Conservation (phyloP, 2,888 invertebrate genomes). For the Stegophylla sp. region DNA sequence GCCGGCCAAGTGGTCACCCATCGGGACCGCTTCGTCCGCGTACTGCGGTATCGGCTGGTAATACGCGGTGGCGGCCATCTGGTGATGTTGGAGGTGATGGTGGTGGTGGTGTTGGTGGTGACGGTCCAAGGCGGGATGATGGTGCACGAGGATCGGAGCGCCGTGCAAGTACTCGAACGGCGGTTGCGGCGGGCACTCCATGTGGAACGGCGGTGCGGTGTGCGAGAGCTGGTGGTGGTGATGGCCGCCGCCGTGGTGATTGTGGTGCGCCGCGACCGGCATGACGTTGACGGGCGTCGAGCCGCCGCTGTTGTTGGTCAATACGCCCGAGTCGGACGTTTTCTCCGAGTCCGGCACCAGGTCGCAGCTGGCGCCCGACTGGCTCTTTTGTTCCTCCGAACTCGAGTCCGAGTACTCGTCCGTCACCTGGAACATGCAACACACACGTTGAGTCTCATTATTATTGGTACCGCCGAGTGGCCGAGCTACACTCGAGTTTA, state of each 20-base stretch:
- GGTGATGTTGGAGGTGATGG: background rate
- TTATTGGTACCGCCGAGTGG: too few relatives aligned
- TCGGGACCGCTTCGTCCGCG: background rate
- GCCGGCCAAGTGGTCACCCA: background rate
- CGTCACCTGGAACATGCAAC: slow-evolving; percentile 61
- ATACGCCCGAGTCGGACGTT: slow-evolving; percentile 62
- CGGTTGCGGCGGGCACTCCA: slow-evolving; percentile 38
- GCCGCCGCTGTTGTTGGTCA: slow-evolving; percentile 61
- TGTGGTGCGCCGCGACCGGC: background rate
- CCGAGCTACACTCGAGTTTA: too few relatives aligned
- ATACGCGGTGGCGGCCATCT: background rate
- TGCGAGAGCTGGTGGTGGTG: slow-evolving; percentile 6
- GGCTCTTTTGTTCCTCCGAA: slow-evolving; percentile 61
- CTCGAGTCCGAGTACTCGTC: slow-evolving; percentile 63
- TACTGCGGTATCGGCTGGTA: slow-evolving; percentile 49
- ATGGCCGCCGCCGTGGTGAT: too few relatives aligned
- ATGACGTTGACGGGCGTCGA: slow-evolving; percentile 58
- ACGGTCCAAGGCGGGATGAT: slow-evolving; percentile 17
- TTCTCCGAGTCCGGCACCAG: slow-evolving; percentile 61
- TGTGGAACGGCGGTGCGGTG: slow-evolving; percentile 42
- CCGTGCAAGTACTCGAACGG: slow-evolving; percentile 44
- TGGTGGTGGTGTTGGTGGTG: slow-evolving; percentile 12
- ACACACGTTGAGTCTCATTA: too few relatives aligned
- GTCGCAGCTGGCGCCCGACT: slow-evolving; percentile 62
- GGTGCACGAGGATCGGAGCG: slow-evolving; percentile 13